Evolutionary conservation across 2,888 invertebrate genomes (phyloP).

Genomic region (Syritta pipiens): DNA sequence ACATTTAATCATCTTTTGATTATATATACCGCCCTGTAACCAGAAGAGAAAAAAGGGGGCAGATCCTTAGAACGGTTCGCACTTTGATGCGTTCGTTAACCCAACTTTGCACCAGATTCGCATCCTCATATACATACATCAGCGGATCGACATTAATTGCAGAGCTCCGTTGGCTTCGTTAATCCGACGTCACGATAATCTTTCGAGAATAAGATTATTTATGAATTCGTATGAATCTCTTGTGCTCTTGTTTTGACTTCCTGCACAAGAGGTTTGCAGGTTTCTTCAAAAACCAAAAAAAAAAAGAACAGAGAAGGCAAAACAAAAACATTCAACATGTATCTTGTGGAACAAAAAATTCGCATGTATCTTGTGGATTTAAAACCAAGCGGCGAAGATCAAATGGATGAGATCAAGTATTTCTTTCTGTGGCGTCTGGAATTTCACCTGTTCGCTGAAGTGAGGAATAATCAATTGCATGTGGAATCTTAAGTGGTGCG

Average conservation of each 20-base stretch:
- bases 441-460: slow-evolving; percentile 44
- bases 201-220: slow-evolving; percentile 46
- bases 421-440: slow-evolving; percentile 13
- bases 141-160: slow-evolving; percentile 63
- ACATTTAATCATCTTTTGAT: slow-evolving; percentile 57
- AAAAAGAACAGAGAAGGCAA: too few relatives aligned
- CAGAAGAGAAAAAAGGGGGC: slow-evolving; percentile 6
- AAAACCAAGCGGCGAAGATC: slow-evolving; percentile 46
- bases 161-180: slow-evolving; percentile 50
- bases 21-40: slow-evolving; percentile 39
- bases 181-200: slow-evolving; percentile 55
- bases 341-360: too few relatives aligned
- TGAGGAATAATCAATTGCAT: slow-evolving; percentile 25
- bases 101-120: slow-evolving; percentile 46
- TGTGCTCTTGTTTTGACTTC: slow-evolving; percentile 21
- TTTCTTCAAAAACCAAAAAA: too few relatives aligned
- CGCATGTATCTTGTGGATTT: background rate
- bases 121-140: slow-evolving; percentile 34
- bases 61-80: slow-evolving; percentile 50
- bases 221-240: slow-evolving; percentile 31
- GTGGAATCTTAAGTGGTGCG: slow-evolving; percentile 41
- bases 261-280: slow-evolving; percentile 16
- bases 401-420: slow-evolving; percentile 27
- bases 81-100: slow-evolving; percentile 61
- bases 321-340: too few relatives aligned